Base-by-base conservation (phyloP, 2,888 invertebrate genomes). In the Cheilosia vernalis region DNA sequence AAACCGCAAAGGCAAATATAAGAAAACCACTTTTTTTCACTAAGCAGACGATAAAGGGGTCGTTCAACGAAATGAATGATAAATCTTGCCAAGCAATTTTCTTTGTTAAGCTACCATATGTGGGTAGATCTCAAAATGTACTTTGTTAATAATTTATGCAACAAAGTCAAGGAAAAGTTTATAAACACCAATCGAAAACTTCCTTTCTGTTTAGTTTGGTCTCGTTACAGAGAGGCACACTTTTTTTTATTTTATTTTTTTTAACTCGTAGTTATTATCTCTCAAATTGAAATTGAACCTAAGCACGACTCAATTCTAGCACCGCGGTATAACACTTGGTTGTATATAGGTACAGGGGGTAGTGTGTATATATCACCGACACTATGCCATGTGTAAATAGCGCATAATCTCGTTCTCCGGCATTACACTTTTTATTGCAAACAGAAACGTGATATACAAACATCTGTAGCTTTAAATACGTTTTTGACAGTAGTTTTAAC, bases 221-320 rank as follows among this genome's bases (percentile, higher is more conserved):
- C 51, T 44, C 42, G 33, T 69, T 69, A 42, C 47, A 58, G 19
- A 74, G 61, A 53, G 66, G 58, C 49, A 79, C 61, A 67, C 24
- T 42, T 33, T 30, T 13, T 44, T 9, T 63, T 40, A 47, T 6
- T 6, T 27, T 27, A n/a, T 37, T 74, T 49, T 40, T 42, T 60
- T 67, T 42, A 55, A 74, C 61, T 81, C 42, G 21, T 61, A 10
- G 13, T 37, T 47, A 55, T 56, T 47, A 55, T 61, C 56, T 63
- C 40, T 47, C 37, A 51, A 55, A 56, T 13, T 56, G 24, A 63
- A 78, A 73, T n/a, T 7, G 40, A 78, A 70, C 55, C 66, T 61
- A 72, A 82, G 49, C 70, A 55, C 82, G 72, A 77, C 82, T 82
- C 70, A 66, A 66, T 79, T 79, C 69, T 84, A 84, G 64, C 83